These are phyloP conservation scores for Lutraria lutraria DNA, from an alignment of 2,888 invertebrate genomes.

Conservation along the genomic window DNA sequence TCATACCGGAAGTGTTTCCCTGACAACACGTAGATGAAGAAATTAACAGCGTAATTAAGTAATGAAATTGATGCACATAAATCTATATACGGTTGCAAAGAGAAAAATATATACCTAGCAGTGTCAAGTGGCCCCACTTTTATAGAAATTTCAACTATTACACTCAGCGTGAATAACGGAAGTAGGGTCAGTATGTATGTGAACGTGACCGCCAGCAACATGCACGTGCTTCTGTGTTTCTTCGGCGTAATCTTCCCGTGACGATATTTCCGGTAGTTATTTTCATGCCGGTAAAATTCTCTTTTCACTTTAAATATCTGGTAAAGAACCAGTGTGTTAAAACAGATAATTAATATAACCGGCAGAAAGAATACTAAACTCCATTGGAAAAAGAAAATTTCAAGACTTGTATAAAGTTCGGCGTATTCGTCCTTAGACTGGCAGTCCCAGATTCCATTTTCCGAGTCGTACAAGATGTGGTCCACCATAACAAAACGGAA, in stretches of 20 bases:
- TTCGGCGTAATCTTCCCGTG: slow-evolving; percentile 23
- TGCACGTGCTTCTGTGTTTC: slow-evolving; percentile 68
- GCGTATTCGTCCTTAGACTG: slow-evolving; percentile 65
- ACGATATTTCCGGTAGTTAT: slow-evolving; percentile 55
- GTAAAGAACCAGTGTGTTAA: slow-evolving; percentile 80
- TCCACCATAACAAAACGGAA: slow-evolving; percentile 81
- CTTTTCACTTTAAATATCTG: slow-evolving; percentile 74
- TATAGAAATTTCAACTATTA: background rate
- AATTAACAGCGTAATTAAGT: slow-evolving; percentile 81
- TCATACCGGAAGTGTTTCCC: slow-evolving; percentile 79
- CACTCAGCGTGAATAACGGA: slow-evolving; percentile 72
- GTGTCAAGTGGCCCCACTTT: slow-evolving; percentile 31
- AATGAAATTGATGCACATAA: slow-evolving; percentile 76
- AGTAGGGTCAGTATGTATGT: slow-evolving; percentile 79
- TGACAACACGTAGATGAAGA: slow-evolving; percentile 83
- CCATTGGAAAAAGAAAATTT: slow-evolving; percentile 78
- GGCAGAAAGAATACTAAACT: slow-evolving; percentile 60
- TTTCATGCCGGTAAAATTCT: slow-evolving; percentile 43
- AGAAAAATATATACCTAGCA: slow-evolving; percentile 55
- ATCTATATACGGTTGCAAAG: slow-evolving; percentile 70
- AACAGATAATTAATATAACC: slow-evolving; percentile 77
- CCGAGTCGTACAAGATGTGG: slow-evolving; percentile 27
- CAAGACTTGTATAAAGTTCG: slow-evolving; percentile 70
- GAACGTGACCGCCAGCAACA: slow-evolving; percentile 81
- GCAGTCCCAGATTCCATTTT: slow-evolving; percentile 59